These are phyloP conservation scores for Syrmaticus mikado DNA, from an alignment of 2,113 vertebrate species.

Conservation along the genomic window DNA sequence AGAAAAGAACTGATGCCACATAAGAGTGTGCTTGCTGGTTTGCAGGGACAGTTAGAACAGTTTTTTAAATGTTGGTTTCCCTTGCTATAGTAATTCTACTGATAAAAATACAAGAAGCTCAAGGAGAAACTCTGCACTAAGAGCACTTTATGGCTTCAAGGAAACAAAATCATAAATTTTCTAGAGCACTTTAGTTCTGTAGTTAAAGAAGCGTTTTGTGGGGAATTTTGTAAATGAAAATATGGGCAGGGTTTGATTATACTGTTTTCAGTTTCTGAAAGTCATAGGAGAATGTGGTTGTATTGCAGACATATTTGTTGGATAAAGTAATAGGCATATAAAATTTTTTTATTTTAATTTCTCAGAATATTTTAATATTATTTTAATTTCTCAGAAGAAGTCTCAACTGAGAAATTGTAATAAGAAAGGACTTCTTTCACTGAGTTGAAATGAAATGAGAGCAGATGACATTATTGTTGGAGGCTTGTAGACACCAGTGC, in stretches of 20 bases:
- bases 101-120: background rate
- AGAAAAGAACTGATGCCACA: background rate
- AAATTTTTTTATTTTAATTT: conserved; percentile 66
- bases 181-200: background rate
- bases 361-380: conserved; percentile 64
- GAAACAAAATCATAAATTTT: background rate
- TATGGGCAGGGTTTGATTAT: background rate
- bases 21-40: background rate
- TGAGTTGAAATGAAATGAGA: conserved; percentile 38
- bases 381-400: conserved; percentile 64
- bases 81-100: background rate
- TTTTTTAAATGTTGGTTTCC: background rate
- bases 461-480: conserved; percentile 26
- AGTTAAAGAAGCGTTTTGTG: background rate
- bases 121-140: background rate
- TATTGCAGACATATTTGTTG: conserved; percentile 45
- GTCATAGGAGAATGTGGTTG: background rate
- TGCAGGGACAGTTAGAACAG: background rate
- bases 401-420: conserved; percentile 15
- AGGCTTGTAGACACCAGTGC: conserved; percentile 20
- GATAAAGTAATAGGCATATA: conserved; percentile 2
- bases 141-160: background rate
- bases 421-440: conserved; percentile 41
- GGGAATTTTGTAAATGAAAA: background rate
- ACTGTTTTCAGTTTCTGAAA: conserved; percentile 31